These are phyloP conservation scores for Theonella swinhoei DNA, from an alignment of 37 sponge, comb jelly and placozoan species.

Conservation along the genomic window DNA sequence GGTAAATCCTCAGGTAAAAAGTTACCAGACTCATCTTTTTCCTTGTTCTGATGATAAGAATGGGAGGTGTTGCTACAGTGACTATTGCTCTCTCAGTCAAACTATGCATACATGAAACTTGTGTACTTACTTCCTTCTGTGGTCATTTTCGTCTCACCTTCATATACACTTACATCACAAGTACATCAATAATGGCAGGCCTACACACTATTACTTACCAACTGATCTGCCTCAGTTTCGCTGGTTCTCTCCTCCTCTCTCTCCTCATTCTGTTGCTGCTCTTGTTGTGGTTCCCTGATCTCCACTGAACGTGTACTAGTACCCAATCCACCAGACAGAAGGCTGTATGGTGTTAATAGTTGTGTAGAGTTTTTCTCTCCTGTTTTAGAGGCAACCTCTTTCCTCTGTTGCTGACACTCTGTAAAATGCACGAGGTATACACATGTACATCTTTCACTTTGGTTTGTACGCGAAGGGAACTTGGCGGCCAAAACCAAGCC, in stretches of 20 bases:
- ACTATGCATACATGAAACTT: no score
- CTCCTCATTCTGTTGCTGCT: slow-evolving; percentile 27
- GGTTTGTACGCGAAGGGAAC: no score
- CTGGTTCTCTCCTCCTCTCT: neutral
- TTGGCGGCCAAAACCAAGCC: no score
- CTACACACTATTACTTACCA: neutral
- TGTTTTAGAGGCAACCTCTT: neutral
- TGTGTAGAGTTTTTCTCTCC: neutral
- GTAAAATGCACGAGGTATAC: neutral
- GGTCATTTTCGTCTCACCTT: neutral
- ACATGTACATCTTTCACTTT: slow-evolving; percentile 3
- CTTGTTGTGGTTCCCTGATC: slow-evolving; percentile 5
- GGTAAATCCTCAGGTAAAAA: slow-evolving; percentile 45
- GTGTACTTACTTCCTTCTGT: neutral
- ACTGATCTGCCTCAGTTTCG: neutral
- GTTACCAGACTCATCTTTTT: neutral
- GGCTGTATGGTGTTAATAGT: neutral
- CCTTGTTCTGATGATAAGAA: neutral
- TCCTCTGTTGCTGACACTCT: neutral
- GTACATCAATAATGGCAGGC: no score
- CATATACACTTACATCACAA: neutral
- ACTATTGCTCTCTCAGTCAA: no score
- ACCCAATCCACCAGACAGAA: neutral
- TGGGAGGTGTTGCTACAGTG: no score
- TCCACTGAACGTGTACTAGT: neutral